Base-by-base conservation (phyloP, 2,888 invertebrate species). In the Smittia aterrima region DNA sequence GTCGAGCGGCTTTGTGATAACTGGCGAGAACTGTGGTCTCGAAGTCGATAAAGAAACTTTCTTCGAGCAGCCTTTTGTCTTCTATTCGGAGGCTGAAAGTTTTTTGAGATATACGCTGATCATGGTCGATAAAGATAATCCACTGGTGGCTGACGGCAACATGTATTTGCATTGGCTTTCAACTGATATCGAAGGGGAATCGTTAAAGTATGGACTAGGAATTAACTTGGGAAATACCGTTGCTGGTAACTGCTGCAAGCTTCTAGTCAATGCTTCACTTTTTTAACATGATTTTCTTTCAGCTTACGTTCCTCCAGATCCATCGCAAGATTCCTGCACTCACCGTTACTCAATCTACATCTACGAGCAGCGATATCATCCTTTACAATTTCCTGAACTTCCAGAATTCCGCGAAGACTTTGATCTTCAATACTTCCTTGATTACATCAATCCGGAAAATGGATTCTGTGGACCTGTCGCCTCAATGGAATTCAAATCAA, bases 311-410 rank as follows among this genome's bases (percentile, higher is more conserved):
- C 22, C 54, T n/a, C 54, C 71, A 18, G 38, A 71, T 58, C 71
- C 71, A 18, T 1, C 32, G 11, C 27, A 27, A 71, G 71, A 58
- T 20, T 25, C 27, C 2, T 54, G 58, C 20, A 6, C 22, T 32
- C 71, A 71, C 54, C 54, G 38, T 25, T 71, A 71, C 32, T 11
- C 58, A 11, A 71, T 71, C 18, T 71, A 32, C 58, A 32, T 71
- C 25, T 71, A 38, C 27, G 71, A 71, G 27, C 71, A 71, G 38
- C 24, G n/a, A 0, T 58, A 25, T n/a, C 9, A 24, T n/a, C 54
- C 58, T 11, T 11, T 71, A n/a, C 6, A 7, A 6, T n/a, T 58
- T 11, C 71, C 71, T 25, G 58, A 71, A 1, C 47, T 68, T 1
- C 71, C 71, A 11, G 13, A 7, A 27, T 18, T 18, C 9, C 22